phyloP scores from a whole-genome alignment of 2,797 vertebrate genomes.

The Pyrocephalus nanus region DNA sequence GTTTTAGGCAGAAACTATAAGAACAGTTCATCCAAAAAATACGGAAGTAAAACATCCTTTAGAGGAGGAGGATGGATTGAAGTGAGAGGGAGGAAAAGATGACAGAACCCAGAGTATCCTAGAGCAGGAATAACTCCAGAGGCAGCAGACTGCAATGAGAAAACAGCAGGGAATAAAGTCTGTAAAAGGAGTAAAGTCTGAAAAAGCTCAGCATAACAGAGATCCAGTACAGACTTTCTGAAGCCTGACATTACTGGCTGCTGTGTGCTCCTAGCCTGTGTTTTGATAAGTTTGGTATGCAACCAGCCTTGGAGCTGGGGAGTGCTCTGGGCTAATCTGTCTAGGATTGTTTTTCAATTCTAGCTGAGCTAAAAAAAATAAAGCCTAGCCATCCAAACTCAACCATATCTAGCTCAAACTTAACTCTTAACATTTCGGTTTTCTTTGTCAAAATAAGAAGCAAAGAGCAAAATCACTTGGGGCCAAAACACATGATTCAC shows the following conservation, averaged over 20 bases:
- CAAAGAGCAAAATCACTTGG: fast-evolving
- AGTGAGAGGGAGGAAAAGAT: neutral
- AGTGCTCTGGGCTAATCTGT: neutral
- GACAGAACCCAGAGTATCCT: neutral
- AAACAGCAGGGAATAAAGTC: neutral
- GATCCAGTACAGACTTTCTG: neutral
- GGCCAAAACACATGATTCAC: neutral
- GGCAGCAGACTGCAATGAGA: neutral
- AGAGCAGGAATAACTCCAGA: neutral
- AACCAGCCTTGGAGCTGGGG: neutral
- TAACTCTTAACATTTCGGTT: neutral
- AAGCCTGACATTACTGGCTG: neutral
- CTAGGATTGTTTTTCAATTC: neutral
- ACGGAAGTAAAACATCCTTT: neutral
- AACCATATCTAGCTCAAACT: neutral
- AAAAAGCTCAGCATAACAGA: neutral
- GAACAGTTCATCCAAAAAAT: neutral
- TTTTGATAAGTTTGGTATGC: neutral
- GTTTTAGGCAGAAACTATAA: neutral
- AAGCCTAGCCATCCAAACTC: neutral
- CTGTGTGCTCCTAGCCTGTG: neutral
- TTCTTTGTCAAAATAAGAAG: neutral
- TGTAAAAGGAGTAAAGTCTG: neutral
- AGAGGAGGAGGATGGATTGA: neutral
- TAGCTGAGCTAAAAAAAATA: neutral